These are phyloP conservation scores for Nomada goodeniana DNA, from an alignment of 2,888 invertebrate genomes.

Conservation along the genomic window DNA sequence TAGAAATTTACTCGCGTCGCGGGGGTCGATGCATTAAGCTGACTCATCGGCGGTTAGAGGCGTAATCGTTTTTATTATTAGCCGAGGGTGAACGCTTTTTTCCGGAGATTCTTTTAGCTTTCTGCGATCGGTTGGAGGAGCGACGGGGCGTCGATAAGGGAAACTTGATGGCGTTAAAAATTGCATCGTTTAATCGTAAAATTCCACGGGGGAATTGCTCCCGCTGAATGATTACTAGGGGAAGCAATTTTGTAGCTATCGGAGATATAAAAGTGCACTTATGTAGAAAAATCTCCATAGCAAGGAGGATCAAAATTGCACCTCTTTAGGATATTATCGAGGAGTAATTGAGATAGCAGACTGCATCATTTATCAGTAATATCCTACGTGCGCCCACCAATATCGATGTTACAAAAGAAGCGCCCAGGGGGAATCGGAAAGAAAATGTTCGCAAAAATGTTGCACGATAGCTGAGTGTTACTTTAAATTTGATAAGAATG, in stretches of 20 bases:
- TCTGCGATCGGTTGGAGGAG: too few relatives aligned
- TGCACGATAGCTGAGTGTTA: too few relatives aligned
- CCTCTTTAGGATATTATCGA: not conserved
- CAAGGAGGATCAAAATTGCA: not conserved
- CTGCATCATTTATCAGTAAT: constrained; percentile 12
- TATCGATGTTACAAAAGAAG: not conserved
- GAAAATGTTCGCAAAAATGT: too few relatives aligned
- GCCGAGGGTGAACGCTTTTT: too few relatives aligned
- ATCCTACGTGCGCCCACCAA: not conserved
- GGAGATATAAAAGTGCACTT: constrained; percentile 5
- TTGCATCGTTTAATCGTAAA: constrained; percentile 12
- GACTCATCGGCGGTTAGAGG: too few relatives aligned
- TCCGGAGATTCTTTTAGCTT: too few relatives aligned
- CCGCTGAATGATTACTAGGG: too few relatives aligned
- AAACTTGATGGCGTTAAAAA: not conserved
- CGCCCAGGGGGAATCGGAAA: not conserved
- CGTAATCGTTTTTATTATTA: too few relatives aligned
- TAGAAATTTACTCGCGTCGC: too few relatives aligned
- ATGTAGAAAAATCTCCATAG: not conserved
- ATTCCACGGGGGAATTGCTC: not conserved
- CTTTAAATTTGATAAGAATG: too few relatives aligned
- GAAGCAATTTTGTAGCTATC: constrained; percentile 4
- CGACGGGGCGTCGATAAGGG: not conserved
- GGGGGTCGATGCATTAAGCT: too few relatives aligned
- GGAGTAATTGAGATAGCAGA: not conserved